Base-by-base conservation (phyloP, 1,140 invertebrate species). In the Frieseomelitta varia region DNA sequence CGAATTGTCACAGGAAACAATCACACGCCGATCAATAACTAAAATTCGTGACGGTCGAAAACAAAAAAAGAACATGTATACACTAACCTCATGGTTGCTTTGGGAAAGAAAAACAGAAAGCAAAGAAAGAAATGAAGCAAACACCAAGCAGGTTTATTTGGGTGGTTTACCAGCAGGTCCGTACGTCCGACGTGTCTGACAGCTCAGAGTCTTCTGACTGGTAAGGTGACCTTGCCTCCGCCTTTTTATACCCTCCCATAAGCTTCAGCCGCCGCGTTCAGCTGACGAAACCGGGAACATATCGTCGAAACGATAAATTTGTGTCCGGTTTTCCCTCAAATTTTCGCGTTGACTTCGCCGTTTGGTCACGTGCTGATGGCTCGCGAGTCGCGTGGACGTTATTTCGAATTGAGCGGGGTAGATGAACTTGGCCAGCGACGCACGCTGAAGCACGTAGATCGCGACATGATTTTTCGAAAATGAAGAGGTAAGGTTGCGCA, bases 161-260 rank as follows among this genome's bases (percentile, higher is more conserved):
- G 34, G 3, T 65, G 56, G 39, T 55, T n/a, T 67, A 73, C 68
- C 73, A 53, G 51, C 34, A 21, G 56, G 55, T 71, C 34, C 53
- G 75, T 63, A 61, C 51, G 67, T 84, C 84, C 53, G 58, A 65
- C 79, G 73, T 34, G 76, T 90, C 87, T 91, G 91, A 91, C 90
- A 91, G 89, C 90, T 92, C 87, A 80, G 69, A 88, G 89, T 87
- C 89, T 89, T 92, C 83, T 92, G 91, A 90, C 86, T 84, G 73
- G 53, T 80, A 91, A 93, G 90, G 91, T 94, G 93, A 94, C 94
- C 94, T 95, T 94, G 90, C 83, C 90, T 90, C 92, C 88, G 88
- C 93, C 93, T 91, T 93, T 93, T 80, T 86, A 90, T 81, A 84
- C 75, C 39, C 34, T 65, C 92, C 90, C 90, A 90, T 87, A 85